These are phyloP conservation scores for Galleria mellonella DNA, from an alignment of 1,140 invertebrate genomes.

Conservation along the genomic window DNA sequence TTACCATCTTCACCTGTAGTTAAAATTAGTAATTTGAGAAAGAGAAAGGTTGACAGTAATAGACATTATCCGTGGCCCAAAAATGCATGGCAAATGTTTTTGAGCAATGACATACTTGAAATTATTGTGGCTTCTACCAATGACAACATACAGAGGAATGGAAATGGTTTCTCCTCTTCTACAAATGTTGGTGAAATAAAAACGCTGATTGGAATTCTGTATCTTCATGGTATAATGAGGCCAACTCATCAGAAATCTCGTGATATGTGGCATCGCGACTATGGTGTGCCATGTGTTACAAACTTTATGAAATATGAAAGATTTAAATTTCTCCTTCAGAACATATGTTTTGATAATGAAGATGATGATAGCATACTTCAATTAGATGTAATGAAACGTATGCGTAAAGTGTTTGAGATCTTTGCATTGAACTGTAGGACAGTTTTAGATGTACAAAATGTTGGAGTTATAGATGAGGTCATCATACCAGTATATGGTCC, in stretches of 20 bases:
- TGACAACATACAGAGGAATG: slow-evolving; percentile 44
- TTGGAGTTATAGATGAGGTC: slow-evolving; percentile 69
- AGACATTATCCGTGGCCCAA: slow-evolving; percentile 40
- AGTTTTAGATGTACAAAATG: slow-evolving; percentile 49
- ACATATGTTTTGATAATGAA: slow-evolving; percentile 66
- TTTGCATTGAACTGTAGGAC: slow-evolving; percentile 70
- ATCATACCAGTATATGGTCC: slow-evolving; percentile 63
- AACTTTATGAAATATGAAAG: slow-evolving; percentile 64
- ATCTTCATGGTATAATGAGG: slow-evolving; percentile 65
- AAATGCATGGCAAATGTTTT: slow-evolving; percentile 66
- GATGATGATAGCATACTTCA: slow-evolving; percentile 43
- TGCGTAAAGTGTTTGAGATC: slow-evolving; percentile 68
- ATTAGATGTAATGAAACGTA: slow-evolving; percentile 65
- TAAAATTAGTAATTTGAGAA: slow-evolving; percentile 19
- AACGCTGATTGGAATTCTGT: slow-evolving; percentile 70
- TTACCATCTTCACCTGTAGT: slow-evolving; percentile 25
- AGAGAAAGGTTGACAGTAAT: slow-evolving; percentile 19
- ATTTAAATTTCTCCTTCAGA: slow-evolving; percentile 66
- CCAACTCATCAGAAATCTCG: slow-evolving; percentile 57
- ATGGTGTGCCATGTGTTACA: slow-evolving; percentile 53
- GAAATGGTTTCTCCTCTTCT: slow-evolving; percentile 12
- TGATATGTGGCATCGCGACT: slow-evolving; percentile 66
- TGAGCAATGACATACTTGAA: slow-evolving; percentile 65
- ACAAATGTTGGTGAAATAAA: slow-evolving; percentile 64
- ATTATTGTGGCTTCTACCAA: slow-evolving; percentile 67